Conservation (phyloP, 1,140 invertebrate species). For the Drosophila nannoptera region DNA sequence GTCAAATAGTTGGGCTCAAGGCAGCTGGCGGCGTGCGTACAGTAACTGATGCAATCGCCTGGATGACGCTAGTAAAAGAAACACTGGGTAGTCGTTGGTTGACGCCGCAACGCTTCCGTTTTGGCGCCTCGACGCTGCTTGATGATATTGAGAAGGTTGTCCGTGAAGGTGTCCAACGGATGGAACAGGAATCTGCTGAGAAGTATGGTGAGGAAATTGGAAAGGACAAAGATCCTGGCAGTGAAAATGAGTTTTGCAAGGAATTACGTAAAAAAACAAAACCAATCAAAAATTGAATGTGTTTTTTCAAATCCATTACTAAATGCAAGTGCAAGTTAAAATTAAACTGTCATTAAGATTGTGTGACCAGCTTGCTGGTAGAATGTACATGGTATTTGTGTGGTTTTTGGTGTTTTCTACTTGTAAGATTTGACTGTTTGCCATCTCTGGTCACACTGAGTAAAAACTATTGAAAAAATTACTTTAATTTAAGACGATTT, state of each 20-base stretch:
- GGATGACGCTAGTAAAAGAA: conserved; percentile 91
- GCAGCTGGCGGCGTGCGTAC: conserved; percentile 97
- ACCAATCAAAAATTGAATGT: not conserved
- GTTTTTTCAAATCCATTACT: not conserved
- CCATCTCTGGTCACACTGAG: conserved; percentile 23
- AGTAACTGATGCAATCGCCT: conserved; percentile 90
- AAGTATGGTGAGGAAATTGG: not conserved
- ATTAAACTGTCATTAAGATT: not conserved
- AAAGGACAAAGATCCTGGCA: not conserved
- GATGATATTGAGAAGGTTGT: conserved; percentile 83
- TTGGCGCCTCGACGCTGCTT: conserved; percentile 95
- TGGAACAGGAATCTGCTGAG: conserved; percentile 46
- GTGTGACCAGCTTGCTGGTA: conserved; percentile 8
- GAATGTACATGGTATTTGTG: not conserved
- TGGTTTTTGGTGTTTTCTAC: conserved; percentile 4
- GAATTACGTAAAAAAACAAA: conserved; percentile 25
- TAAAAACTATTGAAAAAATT: conserved; percentile 49
- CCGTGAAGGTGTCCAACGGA: conserved; percentile 44
- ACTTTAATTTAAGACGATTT: conserved; percentile 41
- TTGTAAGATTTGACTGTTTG: not conserved
- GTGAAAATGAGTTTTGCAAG: conserved; percentile 24
- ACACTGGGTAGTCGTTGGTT: conserved; percentile 94
- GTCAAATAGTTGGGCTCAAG: conserved; percentile 94
- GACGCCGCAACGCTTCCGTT: conserved; percentile 90
- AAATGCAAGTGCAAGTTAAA: not conserved